Percentiles rank a stretch among this genome's conserved stretches.
These are phyloP conservation scores for Rhinichthys klamathensis DNA, from an alignment of 2,113 vertebrate species.

Conservation along the genomic window DNA sequence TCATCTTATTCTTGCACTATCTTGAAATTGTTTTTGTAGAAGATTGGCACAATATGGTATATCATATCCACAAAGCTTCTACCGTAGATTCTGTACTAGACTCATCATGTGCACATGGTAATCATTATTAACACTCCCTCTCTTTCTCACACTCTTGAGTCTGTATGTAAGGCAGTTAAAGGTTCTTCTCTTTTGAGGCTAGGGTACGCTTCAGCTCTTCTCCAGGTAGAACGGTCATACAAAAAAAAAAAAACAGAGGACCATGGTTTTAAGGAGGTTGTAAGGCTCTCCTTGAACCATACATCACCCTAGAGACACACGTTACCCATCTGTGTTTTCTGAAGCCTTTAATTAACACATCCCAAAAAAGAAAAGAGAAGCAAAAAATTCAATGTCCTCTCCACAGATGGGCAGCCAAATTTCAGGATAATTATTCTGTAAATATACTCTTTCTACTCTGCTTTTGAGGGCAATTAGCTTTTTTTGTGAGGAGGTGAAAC, in stretches of 20 bases:
- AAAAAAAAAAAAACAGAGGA: slow-evolving; percentile 66
- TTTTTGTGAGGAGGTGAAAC: slow-evolving; percentile 80
- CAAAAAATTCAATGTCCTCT: slow-evolving; percentile 77
- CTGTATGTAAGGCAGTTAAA: slow-evolving; percentile 15
- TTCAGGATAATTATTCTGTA: slow-evolving; percentile 81
- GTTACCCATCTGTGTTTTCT: slow-evolving; percentile 85
- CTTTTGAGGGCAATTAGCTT: slow-evolving; percentile 80
- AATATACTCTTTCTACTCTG: slow-evolving; percentile 79
- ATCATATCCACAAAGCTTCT: slow-evolving; percentile 13
- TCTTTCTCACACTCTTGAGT: slow-evolving; percentile 20
- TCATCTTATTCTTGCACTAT: not conserved
- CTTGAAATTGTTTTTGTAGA: not conserved
- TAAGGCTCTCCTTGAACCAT: slow-evolving; percentile 82
- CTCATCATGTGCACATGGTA: not conserved
- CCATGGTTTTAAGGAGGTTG: slow-evolving; percentile 72
- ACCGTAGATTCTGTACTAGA: not conserved
- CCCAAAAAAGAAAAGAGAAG: slow-evolving; percentile 75
- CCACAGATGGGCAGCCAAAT: slow-evolving; percentile 81
- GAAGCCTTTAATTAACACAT: slow-evolving; percentile 82
- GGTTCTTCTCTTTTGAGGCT: slow-evolving; percentile 43
- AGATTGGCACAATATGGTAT: not conserved
- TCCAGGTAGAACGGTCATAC: slow-evolving; percentile 54
- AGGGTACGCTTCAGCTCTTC: slow-evolving; percentile 45
- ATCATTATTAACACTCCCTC: slow-evolving; percentile 26
- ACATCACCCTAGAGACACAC: slow-evolving; percentile 76